Percentiles rank a stretch among this genome's conserved stretches.
Evolutionary conservation across 92 coral and sea anemone species (phyloP).

Genomic region (Galaxea fascicularis): DNA sequence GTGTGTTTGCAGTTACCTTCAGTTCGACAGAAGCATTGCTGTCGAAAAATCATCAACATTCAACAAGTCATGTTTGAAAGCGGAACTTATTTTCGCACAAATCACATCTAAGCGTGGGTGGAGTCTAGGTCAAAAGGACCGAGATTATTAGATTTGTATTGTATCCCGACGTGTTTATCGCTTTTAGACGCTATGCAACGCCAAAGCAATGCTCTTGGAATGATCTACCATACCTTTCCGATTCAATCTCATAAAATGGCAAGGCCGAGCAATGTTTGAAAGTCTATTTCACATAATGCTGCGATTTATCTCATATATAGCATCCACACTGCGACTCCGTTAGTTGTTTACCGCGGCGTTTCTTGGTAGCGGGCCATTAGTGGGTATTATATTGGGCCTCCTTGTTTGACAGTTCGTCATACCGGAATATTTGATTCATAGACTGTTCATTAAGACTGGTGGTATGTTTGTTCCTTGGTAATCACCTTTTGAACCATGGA

Average conservation of each 20-base stretch:
- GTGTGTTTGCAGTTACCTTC: neutral
- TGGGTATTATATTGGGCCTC: slow-evolving; percentile 22
- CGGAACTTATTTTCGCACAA: slow-evolving; percentile 46
- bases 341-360: slow-evolving; percentile 34
- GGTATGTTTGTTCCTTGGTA: slow-evolving; percentile 47
- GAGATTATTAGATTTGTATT: slow-evolving; percentile 41
- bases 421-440: neutral
- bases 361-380: slow-evolving; percentile 14
- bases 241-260: no score
- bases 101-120: slow-evolving; percentile 32
- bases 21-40: neutral
- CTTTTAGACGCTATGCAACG: slow-evolving; percentile 1
- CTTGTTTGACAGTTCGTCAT: slow-evolving; percentile 27
- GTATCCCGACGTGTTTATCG: slow-evolving; percentile 2
- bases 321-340: neutral
- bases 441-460: neutral
- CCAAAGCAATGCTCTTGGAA: neutral
- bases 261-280: no score
- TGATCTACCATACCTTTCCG: neutral
- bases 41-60: neutral
- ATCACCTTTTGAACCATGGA: slow-evolving; percentile 14
- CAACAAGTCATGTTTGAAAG: slow-evolving; percentile 17
- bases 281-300: no score
- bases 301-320: no score
- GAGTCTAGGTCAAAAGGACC: slow-evolving; percentile 60